Evolutionary conservation across 1,140 invertebrate genomes (phyloP).

Genomic region (Cyphomyrmex costatus): DNA sequence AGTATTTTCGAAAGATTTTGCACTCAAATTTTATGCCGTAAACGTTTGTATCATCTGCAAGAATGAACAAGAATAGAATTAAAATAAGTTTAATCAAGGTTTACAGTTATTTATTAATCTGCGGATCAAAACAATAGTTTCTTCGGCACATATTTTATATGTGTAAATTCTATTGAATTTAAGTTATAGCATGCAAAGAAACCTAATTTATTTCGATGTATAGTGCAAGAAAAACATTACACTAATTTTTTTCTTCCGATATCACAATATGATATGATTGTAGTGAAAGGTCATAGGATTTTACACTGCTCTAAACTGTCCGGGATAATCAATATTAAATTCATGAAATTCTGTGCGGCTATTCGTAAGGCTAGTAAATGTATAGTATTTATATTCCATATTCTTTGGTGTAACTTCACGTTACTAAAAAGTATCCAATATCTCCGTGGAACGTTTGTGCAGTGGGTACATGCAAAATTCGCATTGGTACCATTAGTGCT

Average conservation of each 20-base stretch:
- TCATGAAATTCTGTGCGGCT: not conserved
- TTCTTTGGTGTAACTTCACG: slow-evolving; percentile 25
- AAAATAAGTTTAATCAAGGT: not conserved
- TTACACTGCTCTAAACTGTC: not conserved
- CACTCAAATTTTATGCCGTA: not conserved
- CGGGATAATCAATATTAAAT: not conserved
- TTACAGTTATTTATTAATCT: not conserved
- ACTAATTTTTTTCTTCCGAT: not conserved
- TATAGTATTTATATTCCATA: not conserved
- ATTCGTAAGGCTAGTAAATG: not conserved
- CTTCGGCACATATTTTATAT: slow-evolving; percentile 15
- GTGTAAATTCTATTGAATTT: not conserved
- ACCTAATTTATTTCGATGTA: slow-evolving; percentile 38
- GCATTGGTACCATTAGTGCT: slow-evolving; percentile 21
- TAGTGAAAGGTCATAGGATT: not conserved
- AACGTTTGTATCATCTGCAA: not conserved
- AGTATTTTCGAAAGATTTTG: not conserved
- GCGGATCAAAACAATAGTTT: not conserved
- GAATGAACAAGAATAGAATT: not conserved
- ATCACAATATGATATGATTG: not conserved
- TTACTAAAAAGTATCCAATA: slow-evolving; percentile 37
- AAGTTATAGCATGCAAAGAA: slow-evolving; percentile 25
- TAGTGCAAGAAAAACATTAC: slow-evolving; percentile 29
- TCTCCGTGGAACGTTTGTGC: slow-evolving; percentile 4
- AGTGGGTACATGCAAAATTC: slow-evolving; percentile 31